Base-by-base conservation (phyloP, 2,888 invertebrate genomes). In the Hydraecia micacea region DNA sequence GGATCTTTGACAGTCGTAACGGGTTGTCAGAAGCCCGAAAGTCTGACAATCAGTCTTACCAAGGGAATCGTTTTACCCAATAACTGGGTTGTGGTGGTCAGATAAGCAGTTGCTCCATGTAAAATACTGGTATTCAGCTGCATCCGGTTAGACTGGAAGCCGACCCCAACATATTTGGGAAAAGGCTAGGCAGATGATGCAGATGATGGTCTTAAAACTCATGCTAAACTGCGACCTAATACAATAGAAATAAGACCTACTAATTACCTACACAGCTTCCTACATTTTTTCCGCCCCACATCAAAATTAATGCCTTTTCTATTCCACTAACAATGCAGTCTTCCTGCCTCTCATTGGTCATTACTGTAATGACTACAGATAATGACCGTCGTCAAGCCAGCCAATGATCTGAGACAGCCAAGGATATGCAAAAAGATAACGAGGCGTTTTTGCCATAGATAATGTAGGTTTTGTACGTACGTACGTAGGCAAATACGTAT, bases 361-460 rank as follows among this genome's bases (percentile, higher is more conserved):
- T 88, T 88, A 88, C 79, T 21, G 83, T 93, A 94, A 94, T 92
- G 91, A 91, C 87, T 67, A 69, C 73, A 71, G 72, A 80, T 89
- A 90, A 89, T 85, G 89, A 91, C 79, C 68, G 77, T 90, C 85
- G 95, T 96, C 95, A 95, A 94, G 84, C 80, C 89, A 88, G 71
- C 90, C 94, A 94, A 88, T 92, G 92, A 90, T 88, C 93, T 94
- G 95, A 89, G 86, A 95, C 94, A 68, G 86, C 93, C 94, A 95
- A 96, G 96, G 96, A 95, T 94, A 93, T 93, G 91, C 92, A 95
- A 96, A 95, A 96, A 95, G 89, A 62, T 78, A 85, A 71, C 82
- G 72, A 86, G 87, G 67, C 15, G n/a, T 88, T 90, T 86, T 86
- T 86, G 60, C 73, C 28, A 25, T 25, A 32, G 77, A 80, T 75